These are phyloP conservation scores for Lutraria rhynchaena DNA, from an alignment of 1,140 invertebrate species.

Conservation along the genomic window DNA sequence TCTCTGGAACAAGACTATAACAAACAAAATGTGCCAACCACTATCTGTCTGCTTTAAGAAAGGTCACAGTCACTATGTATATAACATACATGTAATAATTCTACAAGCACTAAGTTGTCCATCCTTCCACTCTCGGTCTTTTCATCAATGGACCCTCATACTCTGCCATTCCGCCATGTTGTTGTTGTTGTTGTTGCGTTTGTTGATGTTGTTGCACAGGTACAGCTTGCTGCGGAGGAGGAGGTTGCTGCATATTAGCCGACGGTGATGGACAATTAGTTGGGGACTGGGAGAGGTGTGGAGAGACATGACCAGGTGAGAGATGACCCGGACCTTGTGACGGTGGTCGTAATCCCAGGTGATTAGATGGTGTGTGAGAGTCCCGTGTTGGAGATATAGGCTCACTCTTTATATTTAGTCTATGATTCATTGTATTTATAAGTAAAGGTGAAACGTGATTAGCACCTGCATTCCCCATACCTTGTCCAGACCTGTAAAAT, in stretches of 20 bases:
- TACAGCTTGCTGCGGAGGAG: slow-evolving; percentile 20
- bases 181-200: slow-evolving; percentile 46
- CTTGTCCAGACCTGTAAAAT: slow-evolving; percentile 58
- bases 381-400: slow-evolving; percentile 94
- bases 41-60: neutral
- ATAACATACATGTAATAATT: slow-evolving; percentile 13
- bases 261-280: slow-evolving; percentile 74
- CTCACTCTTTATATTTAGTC: slow-evolving; percentile 95
- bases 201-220: slow-evolving; percentile 38
- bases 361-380: slow-evolving; percentile 81
- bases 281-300: slow-evolving; percentile 59
- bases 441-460: slow-evolving; percentile 84
- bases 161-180: slow-evolving; percentile 63
- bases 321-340: slow-evolving; percentile 69
- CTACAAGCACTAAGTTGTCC: slow-evolving; percentile 72
- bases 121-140: slow-evolving; percentile 74
- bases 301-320: slow-evolving; percentile 72
- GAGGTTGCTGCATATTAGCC: slow-evolving; percentile 59
- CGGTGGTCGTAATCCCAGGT: slow-evolving; percentile 73
- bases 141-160: slow-evolving; percentile 78
- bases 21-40: neutral
- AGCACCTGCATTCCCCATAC: slow-evolving; percentile 51
- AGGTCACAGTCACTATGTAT: too few relatives aligned
- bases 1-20: neutral
- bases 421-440: slow-evolving; percentile 90